Conservation (phyloP, 2,797 vertebrate genomes). For the Halcyon chelicuti region DNA sequence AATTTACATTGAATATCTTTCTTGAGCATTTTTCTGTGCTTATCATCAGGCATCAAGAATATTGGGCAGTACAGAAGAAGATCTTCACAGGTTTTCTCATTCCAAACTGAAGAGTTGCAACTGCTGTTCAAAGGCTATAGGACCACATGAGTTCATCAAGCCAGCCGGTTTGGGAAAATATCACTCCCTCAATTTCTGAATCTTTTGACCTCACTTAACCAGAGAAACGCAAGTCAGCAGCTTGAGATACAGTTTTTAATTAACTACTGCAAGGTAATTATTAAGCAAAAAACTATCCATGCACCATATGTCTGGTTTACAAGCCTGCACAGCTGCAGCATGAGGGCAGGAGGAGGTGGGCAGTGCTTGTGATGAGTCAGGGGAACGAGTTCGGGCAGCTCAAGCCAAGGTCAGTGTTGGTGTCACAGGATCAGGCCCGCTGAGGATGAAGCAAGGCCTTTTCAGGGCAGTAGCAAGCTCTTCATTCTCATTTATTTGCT, state of each 20-base stretch:
- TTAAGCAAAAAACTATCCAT: background rate
- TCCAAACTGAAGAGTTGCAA: background rate
- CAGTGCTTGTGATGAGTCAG: background rate
- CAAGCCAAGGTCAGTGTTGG: background rate
- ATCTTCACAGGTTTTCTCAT: background rate
- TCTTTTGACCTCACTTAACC: background rate
- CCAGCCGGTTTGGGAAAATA: background rate
- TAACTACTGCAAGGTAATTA: background rate
- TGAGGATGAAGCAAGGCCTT: background rate
- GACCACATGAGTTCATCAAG: accelerated
- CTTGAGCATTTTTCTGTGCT: background rate
- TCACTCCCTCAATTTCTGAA: accelerated
- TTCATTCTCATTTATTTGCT: background rate
- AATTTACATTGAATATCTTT: background rate
- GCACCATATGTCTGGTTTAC: background rate
- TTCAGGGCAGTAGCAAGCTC: background rate
- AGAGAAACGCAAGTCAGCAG: background rate
- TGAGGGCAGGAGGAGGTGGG: background rate
- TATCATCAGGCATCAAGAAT: background rate
- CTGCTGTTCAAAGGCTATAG: accelerated
- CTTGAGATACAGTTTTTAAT: background rate
- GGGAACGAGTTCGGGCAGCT: accelerated
- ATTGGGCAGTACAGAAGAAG: background rate
- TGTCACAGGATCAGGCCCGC: background rate
- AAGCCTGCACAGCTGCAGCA: background rate